Evolutionary conservation across 2,797 vertebrate genomes (phyloP).

Genomic region (Notamacropus eugenii): DNA sequence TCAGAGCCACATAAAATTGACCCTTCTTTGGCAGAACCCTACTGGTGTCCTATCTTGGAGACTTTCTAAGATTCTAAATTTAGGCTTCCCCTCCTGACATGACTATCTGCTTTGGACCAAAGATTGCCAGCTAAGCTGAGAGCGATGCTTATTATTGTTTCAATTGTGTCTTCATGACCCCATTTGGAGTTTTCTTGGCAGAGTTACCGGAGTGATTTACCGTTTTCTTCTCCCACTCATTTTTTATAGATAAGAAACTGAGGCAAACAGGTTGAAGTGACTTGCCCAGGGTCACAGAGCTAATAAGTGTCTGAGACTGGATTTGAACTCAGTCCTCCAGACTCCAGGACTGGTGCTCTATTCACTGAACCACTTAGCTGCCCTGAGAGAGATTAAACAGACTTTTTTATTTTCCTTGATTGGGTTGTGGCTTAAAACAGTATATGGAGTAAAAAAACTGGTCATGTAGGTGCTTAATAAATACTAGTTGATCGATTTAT

Average conservation of each 20-base stretch:
- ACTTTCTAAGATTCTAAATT: not conserved
- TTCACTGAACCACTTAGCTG: not conserved
- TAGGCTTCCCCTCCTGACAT: too few relatives aligned
- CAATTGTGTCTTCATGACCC: not conserved
- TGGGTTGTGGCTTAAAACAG: not conserved
- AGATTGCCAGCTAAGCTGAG: not conserved
- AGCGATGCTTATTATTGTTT: not conserved
- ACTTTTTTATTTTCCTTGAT: not conserved
- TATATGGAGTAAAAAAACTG: not conserved
- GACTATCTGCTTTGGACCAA: too few relatives aligned
- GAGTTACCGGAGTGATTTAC: not conserved
- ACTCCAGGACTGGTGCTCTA: not conserved
- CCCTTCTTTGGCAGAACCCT: constrained; percentile 23
- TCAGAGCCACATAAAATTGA: not conserved
- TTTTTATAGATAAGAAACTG: not conserved
- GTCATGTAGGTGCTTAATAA: too few relatives aligned
- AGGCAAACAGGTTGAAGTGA: not conserved
- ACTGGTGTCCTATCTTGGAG: not conserved
- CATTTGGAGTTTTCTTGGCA: not conserved
- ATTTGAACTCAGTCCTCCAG: not conserved
- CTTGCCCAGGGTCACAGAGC: not conserved
- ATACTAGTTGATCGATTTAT: not conserved
- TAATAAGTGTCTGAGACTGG: not conserved
- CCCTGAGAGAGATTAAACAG: not conserved
- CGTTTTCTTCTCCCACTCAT: not conserved